These are phyloP conservation scores for Chironomus tentans DNA, from an alignment of 2,888 invertebrate species.

Conservation along the genomic window DNA sequence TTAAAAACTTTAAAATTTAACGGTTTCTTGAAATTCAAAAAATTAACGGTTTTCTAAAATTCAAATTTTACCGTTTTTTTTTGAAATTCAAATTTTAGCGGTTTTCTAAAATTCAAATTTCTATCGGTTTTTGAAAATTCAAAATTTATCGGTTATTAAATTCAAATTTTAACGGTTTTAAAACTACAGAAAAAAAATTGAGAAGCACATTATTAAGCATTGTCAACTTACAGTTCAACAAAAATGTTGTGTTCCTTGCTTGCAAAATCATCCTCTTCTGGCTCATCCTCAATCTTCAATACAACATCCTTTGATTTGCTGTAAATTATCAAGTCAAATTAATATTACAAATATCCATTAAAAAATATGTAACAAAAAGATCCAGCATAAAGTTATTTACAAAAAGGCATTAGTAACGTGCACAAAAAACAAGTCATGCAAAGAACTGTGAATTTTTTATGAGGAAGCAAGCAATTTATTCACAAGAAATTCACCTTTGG, in stretches of 20 bases:
- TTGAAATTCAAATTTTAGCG: too few relatives aligned
- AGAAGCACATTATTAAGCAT: too few relatives aligned
- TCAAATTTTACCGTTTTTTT: too few relatives aligned
- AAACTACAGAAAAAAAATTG: too few relatives aligned
- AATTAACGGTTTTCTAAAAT: too few relatives aligned
- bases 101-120: too few relatives aligned
- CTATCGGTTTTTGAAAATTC: too few relatives aligned
- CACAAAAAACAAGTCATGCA: not conserved
- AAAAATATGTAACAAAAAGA: not conserved
- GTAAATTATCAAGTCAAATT: not conserved
- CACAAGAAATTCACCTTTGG: constrained; percentile 36
- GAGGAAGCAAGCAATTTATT: not conserved
- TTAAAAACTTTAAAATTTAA: too few relatives aligned
- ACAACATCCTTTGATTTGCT: constrained; percentile 16
- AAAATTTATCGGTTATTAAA: too few relatives aligned
- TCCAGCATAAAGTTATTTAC: not conserved
- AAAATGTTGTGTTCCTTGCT: constrained; percentile 43
- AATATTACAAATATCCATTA: not conserved
- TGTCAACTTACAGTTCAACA: constrained; percentile 34
- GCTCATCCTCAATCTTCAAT: constrained; percentile 6
- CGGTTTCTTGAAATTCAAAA: too few relatives aligned
- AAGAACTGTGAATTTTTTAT: not conserved
- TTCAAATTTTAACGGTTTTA: too few relatives aligned
- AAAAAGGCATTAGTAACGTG: not conserved
- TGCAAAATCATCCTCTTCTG: constrained; percentile 43